Evolutionary conservation across 1,140 invertebrate species (phyloP), one percentile per base, ranked within the genome.

Genomic region (Zaprionus vittiger): DNA sequence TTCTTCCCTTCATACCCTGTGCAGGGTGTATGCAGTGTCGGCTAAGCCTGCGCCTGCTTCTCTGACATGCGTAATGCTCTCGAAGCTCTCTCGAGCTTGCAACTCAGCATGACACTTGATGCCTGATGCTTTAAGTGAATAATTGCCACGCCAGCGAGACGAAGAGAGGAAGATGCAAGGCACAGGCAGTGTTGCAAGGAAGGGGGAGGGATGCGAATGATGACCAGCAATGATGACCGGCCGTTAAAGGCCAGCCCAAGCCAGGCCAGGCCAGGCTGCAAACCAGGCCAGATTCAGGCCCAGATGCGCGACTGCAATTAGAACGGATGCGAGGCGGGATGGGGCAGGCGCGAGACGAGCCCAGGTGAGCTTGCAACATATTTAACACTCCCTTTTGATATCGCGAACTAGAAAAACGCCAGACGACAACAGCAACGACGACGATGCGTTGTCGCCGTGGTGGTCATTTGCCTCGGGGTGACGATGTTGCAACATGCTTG

Each of bases 51-150:
- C 65, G 61, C 55, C 67, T 66, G 41, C 15, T 6, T 60, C 61
- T 20, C 67, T 76, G 47, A 63, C 71, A 59, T 61, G 61, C 57
- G 59, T 72, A 28, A 54, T 84, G 82, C 82, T 85, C 72, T 76
- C 70, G 74, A 62, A 70, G 74, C 81, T 84, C 81, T 81, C 65
- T 64, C 56, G 72, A 80, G 80, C 85, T 78, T 86, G 83, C 84
- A 83, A 89, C 82, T 90, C 82, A 90, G 79, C 85, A 90, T 90
- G 85, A 89, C 85, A 89, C 84, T 78, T 67, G 77, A 65, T 64
- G 73, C 68, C 82, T 89, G 81, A 90, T 85, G 85, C 78, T 85
- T 90, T 90, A 90, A 90, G 85, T 90, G 85, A 90, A 90, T 90
- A 90, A 90, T 90, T 90, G 79, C 85, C 76, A 74, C 66, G 37